Evolutionary conservation across 2,888 invertebrate genomes (phyloP).

Genomic region (Orthosia cruda): DNA sequence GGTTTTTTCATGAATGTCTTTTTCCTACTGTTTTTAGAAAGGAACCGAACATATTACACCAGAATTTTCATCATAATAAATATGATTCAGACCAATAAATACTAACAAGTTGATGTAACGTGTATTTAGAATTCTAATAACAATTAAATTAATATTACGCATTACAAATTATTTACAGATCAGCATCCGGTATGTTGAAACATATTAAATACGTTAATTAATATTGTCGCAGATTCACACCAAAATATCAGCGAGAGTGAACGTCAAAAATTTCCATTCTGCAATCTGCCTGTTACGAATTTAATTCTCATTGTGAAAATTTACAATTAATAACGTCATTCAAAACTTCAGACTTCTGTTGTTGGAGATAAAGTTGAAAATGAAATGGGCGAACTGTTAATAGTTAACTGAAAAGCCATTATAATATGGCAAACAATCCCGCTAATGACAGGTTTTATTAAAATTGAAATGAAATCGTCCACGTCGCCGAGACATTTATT

Average conservation of each 20-base stretch:
- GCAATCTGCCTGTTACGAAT: constrained; percentile 67
- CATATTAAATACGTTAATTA: constrained; percentile 46
- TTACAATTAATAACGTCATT: constrained; percentile 50
- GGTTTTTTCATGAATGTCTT: constrained; percentile 11
- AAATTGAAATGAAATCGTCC: constrained; percentile 79
- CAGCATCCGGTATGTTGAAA: constrained; percentile 3
- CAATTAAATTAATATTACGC: constrained; percentile 23
- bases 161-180: constrained; percentile 38
- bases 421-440: constrained; percentile 80
- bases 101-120: not conserved
- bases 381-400: constrained; percentile 44
- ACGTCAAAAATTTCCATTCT: constrained; percentile 75
- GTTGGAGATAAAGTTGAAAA: constrained; percentile 53
- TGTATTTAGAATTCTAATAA: not conserved
- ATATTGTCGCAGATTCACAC: constrained; percentile 58
- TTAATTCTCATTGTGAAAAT: constrained; percentile 74
- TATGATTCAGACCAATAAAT: not conserved
- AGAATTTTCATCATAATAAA: not conserved
- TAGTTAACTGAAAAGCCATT: constrained; percentile 81
- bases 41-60: no score
- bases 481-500: constrained; percentile 62
- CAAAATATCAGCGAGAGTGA: constrained; percentile 49
- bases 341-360: constrained; percentile 51
- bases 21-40: not conserved
- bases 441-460: constrained; percentile 83